Base-by-base conservation (phyloP, 2,888 invertebrate genomes). In the Tinea semifulvella region DNA sequence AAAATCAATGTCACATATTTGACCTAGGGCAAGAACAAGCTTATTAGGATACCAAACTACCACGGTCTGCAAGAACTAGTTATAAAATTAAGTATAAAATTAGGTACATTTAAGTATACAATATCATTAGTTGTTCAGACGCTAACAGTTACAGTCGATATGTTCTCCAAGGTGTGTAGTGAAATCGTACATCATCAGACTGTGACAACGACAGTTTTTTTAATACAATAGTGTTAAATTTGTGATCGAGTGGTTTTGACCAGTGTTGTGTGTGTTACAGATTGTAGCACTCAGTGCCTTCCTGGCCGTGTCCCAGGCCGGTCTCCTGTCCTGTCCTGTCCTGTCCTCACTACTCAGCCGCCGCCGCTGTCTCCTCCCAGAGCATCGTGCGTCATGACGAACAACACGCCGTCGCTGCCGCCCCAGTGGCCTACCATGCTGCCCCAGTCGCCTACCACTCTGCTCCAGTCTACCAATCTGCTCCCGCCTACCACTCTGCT, bases 331-430 rank as follows among this genome's bases (percentile, higher is more conserved):
- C 1, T n/a, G n/a, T n/a, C n/a, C 56, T 55, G 46, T 52, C 83
- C n/a, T 73, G 72, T 46, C 76, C 73, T 46, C 77, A 79, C 56
- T 71, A 73, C 53, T 64, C 73, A 14, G 54, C 64, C 1, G 67
- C 71, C 6, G 65, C 56, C 1, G 73, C 72, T 2, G 71, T 76
- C 18, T 72, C 71, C 17, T 69, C 52, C 1, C 52, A 53, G 42
- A 53, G 50, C 45, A 50, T 53, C 45, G 51, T 55, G 19, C 52
- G 61, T 40, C 55, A 50, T 52, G 60, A 56, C 60, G 56, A 46
- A 59, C 59, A 42, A 57, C 45, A 48, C 28, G 47, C 50, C 7
- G 49, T 48, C 17, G 53, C 58, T 11, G 18, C 16, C 17, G 18
- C 18, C 36, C 53, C 57, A 43, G 56, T 60, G 48, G 36, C 36